Evolutionary conservation across 1,140 invertebrate species (phyloP), one percentile per base, ranked within the genome.

Genomic region (Mesaphorura yosii): DNA sequence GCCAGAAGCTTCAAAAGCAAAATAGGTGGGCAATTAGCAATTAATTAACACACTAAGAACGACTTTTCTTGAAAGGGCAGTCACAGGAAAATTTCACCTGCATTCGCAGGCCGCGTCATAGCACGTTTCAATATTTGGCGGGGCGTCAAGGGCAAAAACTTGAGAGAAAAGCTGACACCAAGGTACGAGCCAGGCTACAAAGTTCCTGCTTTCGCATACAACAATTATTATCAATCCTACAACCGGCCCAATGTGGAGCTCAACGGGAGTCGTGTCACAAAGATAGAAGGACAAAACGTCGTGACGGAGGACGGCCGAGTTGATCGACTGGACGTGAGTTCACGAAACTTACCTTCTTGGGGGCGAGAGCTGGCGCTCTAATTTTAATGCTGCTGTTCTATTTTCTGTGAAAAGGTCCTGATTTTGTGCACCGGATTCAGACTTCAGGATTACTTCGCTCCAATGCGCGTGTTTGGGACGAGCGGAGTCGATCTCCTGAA

Each of bases 401-500:
- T 46, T 22, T 22, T 17, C 19, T 12, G 37, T 31, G 17, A n/a
- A n/a, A 10, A 48, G 46, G 28, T 48, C 19, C 29, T 48, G 10
- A 48, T 48, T 31, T 20, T 48, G 26, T 27, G 27, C 19, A 48
- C 46, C 37, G 46, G 46, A 29, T 48, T 48, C 46, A 48, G 39
- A 44, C 27, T 47, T 15, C 48, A 41, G 26, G 53, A 50, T 28
- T 55, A 49, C 37, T 47, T 55, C 17, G 47, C 26, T 29, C 53
- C 53, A 25, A 15, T 55, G 34, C 20, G 50, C 34, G 22, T 55
- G 25, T 12, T 55, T 1, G 53, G 53, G 25, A 37, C 17, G 23
- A 40, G 45, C 5, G 53, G 47, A n/a, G 47, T 39, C 22, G 27
- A 49, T 20, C 42, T 55, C 19, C 29, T 50, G n/a, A n/a, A n/a